phyloP scores from a whole-genome alignment of 2,888 invertebrate species.

The Standfussiana lucernea region DNA sequence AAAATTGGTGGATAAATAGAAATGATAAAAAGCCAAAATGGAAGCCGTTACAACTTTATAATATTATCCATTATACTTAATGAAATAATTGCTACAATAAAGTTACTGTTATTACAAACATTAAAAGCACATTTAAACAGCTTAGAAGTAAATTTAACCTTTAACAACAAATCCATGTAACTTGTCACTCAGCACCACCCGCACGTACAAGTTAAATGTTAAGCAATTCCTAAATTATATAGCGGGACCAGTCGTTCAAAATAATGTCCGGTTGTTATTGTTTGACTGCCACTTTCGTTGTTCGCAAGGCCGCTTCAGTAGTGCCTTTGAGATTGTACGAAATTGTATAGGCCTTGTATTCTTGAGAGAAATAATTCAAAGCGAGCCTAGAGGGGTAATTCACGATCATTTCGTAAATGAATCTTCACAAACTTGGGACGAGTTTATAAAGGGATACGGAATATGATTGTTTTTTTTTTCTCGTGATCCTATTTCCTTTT shows the following conservation, averaged over 20 bases:
- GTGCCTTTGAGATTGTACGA: conserved; percentile 60
- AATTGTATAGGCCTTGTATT: conserved; percentile 65
- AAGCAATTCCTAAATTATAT: conserved; percentile 75
- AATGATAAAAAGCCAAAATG: neutral
- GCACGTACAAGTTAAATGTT: conserved; percentile 63
- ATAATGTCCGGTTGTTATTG: conserved; percentile 73
- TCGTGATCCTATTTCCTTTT: conserved; percentile 63
- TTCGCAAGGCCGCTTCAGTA: conserved; percentile 60
- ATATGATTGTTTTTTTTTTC: conserved; percentile 65
- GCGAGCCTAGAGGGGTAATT: conserved; percentile 51
- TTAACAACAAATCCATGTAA: conserved; percentile 10
- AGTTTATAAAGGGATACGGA: conserved; percentile 68
- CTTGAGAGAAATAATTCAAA: conserved; percentile 63
- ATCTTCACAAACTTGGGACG: conserved; percentile 63
- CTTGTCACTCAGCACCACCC: conserved; percentile 36
- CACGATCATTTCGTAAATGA: conserved; percentile 66
- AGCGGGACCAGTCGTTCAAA: conserved; percentile 71
- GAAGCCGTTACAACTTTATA: neutral
- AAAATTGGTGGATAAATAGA: too few relatives aligned
- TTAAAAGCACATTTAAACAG: neutral
- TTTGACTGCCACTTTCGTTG: conserved; percentile 69
- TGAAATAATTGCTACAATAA: neutral
- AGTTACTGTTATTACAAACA: neutral
- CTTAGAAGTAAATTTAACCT: neutral
- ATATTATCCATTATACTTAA: neutral